phyloP scores from a whole-genome alignment of 2,888 invertebrate genomes.

The Orthonevra nobilis region DNA sequence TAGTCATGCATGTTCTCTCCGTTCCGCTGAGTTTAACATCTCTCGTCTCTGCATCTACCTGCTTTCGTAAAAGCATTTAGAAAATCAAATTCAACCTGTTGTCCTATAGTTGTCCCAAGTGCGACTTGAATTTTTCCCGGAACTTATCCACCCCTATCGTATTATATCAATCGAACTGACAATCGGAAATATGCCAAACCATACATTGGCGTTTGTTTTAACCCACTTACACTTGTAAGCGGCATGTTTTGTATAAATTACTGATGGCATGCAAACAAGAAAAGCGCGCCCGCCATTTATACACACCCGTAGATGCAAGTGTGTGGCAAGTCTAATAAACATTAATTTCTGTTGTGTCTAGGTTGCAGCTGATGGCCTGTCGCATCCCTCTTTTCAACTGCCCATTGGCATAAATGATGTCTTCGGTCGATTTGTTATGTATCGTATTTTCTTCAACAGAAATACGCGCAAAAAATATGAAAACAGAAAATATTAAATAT shows the following conservation, averaged over 20 bases:
- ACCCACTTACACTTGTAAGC: neutral
- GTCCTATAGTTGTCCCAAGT: too few species aligned
- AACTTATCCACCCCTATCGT: neutral
- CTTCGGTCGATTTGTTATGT: conserved; percentile 33
- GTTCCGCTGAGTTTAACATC: too few species aligned
- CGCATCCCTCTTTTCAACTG: conserved; percentile 30
- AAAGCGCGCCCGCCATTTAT: neutral
- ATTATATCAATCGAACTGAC: neutral
- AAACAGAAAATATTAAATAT: neutral
- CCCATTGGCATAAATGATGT: conserved; percentile 1
- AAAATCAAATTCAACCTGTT: too few species aligned
- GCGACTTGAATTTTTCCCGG: neutral
- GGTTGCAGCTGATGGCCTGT: neutral
- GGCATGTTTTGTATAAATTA: conserved; percentile 38
- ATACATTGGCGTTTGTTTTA: neutral
- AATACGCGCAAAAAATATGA: conserved; percentile 37
- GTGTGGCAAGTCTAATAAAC: conserved; percentile 32
- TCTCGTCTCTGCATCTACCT: too few species aligned
- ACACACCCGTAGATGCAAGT: neutral
- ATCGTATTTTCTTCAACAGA: neutral
- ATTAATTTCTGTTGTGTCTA: conserved; percentile 10
- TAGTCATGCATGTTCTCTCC: conserved; percentile 33
- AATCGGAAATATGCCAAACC: conserved; percentile 25
- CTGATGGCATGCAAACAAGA: neutral
- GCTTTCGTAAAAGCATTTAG: conserved; percentile 2